These are phyloP conservation scores for Chelidonichthys spinosus DNA, from an alignment of 2,797 vertebrate genomes.

Conservation along the genomic window DNA sequence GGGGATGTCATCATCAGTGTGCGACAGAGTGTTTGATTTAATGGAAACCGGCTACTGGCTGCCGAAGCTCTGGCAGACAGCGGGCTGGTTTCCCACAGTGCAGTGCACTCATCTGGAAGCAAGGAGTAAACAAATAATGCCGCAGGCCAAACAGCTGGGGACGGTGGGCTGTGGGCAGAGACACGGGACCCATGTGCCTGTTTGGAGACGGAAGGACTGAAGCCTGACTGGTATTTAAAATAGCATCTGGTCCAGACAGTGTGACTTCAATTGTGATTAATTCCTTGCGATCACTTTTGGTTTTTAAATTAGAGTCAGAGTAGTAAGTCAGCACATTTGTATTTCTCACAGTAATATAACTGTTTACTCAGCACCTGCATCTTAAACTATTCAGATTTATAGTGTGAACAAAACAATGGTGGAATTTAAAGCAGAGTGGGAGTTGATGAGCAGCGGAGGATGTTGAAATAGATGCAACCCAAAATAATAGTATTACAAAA, in stretches of 20 bases:
- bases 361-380: background rate
- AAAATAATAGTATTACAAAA: background rate
- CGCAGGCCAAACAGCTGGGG: constrained; percentile 71
- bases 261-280: background rate
- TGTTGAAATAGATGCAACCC: background rate
- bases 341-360: background rate
- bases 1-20: constrained; percentile 59
- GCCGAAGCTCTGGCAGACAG: constrained; percentile 41
- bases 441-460: background rate
- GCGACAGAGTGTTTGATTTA: constrained; percentile 55
- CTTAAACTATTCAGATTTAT: background rate
- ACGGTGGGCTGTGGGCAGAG: constrained; percentile 39
- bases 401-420: background rate
- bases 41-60: constrained; percentile 52
- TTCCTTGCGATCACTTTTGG: background rate
- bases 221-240: constrained; percentile 10
- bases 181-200: constrained; percentile 16
- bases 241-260: constrained; percentile 18
- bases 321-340: background rate
- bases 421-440: background rate
- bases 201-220: constrained; percentile 17
- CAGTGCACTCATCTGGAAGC: constrained; percentile 61
- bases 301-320: background rate
- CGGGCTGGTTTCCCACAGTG: constrained; percentile 59
- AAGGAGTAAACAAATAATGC: constrained; percentile 76